A percentile compares a stretch with the other conserved stretches of the same genome.
Evolutionary conservation across 2,888 invertebrate species (phyloP).

Genomic region (Falcaria lacertinaria): DNA sequence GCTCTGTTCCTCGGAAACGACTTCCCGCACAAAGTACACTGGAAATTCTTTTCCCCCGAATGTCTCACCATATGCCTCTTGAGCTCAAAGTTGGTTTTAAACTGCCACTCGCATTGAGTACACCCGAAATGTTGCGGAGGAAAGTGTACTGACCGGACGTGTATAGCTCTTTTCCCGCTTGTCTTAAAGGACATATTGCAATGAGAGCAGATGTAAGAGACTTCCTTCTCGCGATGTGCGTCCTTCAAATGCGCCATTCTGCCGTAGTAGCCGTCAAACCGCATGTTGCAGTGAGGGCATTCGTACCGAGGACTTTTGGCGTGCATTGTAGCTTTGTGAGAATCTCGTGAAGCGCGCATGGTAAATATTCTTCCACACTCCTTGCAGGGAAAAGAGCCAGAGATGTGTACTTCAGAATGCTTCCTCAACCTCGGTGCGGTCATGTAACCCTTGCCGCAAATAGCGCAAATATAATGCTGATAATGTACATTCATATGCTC

Average conservation of each 20-base stretch:
- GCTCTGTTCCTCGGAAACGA: conserved; percentile 53
- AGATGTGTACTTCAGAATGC: conserved; percentile 63
- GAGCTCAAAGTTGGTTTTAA: conserved; percentile 59
- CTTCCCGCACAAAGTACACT: conserved; percentile 57
- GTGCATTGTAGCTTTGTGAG: conserved; percentile 58
- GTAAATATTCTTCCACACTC: conserved; percentile 55
- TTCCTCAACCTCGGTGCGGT: conserved; percentile 62
- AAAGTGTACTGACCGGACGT: conserved; percentile 55
- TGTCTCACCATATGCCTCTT: conserved; percentile 64
- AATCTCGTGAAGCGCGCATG: conserved; percentile 60
- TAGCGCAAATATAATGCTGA: conserved; percentile 67
- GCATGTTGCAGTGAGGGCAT: conserved; percentile 61
- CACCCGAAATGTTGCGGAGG: conserved; percentile 52
- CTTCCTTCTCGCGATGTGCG: conserved; percentile 56
- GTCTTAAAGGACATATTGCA: conserved; percentile 63
- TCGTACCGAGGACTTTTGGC: conserved; percentile 61
- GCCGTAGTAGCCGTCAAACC: conserved; percentile 62
- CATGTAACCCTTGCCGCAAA: conserved; percentile 70
- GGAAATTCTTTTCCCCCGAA: conserved; percentile 53
- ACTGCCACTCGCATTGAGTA: conserved; percentile 57
- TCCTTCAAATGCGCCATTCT: conserved; percentile 64
- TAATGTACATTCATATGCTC: conserved; percentile 71
- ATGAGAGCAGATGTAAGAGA: conserved; percentile 53
- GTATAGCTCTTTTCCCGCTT: conserved; percentile 57
- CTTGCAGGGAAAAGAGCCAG: conserved; percentile 61